A percentile compares a stretch with the other conserved stretches of the same genome.
phyloP scores from a whole-genome alignment of 2,888 invertebrate species.

The Willowsia nigromaculata region DNA sequence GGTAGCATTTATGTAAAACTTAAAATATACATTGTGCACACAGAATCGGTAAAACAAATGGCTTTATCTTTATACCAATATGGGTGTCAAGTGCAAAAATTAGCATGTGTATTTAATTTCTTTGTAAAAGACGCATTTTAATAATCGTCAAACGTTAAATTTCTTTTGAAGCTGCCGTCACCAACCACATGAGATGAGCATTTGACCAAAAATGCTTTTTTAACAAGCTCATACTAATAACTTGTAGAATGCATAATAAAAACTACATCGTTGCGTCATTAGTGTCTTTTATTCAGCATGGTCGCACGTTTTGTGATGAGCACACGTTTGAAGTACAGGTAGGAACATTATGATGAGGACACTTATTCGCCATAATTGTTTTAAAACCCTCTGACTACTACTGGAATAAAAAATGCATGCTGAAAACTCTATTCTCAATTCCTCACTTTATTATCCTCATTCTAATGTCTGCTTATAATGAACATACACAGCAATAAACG shows the following conservation, averaged over 20 bases:
- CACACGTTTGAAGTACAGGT: too few species aligned
- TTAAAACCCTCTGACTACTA: not conserved
- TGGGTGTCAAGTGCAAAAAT: constrained; percentile 14
- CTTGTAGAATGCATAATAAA: constrained; percentile 51
- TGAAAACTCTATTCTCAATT: not conserved
- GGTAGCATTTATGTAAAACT: too few species aligned
- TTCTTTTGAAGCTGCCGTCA: constrained; percentile 29
- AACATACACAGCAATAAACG: not conserved
- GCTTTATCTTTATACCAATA: not conserved
- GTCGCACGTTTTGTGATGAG: too few species aligned
- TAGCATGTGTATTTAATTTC: constrained; percentile 16
- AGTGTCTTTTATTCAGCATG: constrained; percentile 13
- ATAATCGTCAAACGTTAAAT: not conserved
- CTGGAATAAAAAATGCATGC: not conserved
- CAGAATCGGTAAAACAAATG: not conserved
- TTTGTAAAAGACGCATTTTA: not conserved
- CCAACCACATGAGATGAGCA: not conserved
- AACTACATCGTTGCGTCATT: constrained; percentile 52
- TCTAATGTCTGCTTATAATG: not conserved
- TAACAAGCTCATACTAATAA: constrained; percentile 11
- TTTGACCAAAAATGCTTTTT: not conserved
- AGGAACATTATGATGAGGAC: not conserved
- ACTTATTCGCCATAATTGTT: not conserved
- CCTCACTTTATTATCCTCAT: not conserved
- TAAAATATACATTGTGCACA: too few species aligned